Base-by-base conservation (phyloP, 2,888 invertebrate genomes). In the Brachypalpus laphriformis region DNA sequence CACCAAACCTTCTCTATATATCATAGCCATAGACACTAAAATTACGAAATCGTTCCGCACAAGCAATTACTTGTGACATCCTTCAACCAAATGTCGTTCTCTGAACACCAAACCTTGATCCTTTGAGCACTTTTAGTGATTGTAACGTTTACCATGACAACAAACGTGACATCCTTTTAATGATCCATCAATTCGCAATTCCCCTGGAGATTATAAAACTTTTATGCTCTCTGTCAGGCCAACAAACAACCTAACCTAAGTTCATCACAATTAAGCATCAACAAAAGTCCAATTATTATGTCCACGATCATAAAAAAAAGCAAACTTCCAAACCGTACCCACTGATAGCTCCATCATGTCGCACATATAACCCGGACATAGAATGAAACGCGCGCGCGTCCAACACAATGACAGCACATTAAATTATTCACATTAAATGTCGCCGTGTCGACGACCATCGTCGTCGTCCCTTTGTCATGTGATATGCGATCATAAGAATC, bases 211-310 rank as follows among this genome's bases (percentile, higher is more conserved):
- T 85, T 76, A 76, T 75, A 75, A 80, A 54, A 70, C n/a, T 81
- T 71, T 75, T 85, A 80, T 80, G 22, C 45, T 51, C 57, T 42
- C 51, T 42, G 31, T n/a, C 47, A 51, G 8, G n/a, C 34, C 18
- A 31, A 61, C 75, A 76, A 22, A 61, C 75, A 81, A 81, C 65
- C 65, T 70, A 75, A 71, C 81, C 65, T 59, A 61, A 85, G 81
- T 76, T 81, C 85, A 85, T 85, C 66, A 80, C 76, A 81, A 81
- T 85, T 81, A 81, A 81, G 76, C 70, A 71, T 81, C 71, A 61
- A 81, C 81, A 80, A 85, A 81, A 75, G 71, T 76, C 70, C 70
- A 85, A 85, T 81, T 80, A 85, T 85, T 81, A 85, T 76, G 85
- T 71, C 66, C 81, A 45, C 81, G 81, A 81, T 80, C 85, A 42